Base-by-base conservation (phyloP, 2,113 vertebrate species). In the Gymnocephalus cernua region DNA sequence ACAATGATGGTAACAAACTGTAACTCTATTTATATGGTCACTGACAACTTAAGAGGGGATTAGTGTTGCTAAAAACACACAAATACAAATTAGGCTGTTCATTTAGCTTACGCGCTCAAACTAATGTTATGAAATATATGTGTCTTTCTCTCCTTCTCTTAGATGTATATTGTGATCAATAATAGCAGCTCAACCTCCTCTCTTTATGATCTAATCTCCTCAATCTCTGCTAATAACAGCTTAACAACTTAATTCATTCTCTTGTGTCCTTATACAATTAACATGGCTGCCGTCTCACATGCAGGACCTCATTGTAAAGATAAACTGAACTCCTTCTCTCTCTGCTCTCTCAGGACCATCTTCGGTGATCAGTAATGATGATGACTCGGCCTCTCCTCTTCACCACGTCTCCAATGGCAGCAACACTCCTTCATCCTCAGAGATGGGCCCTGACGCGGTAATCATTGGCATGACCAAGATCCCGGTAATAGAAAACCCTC, bases 391-490 rank as follows among this genome's bases (percentile, higher is more conserved):
- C 58, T 99, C 97, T 87, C 97, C 98, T 21, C 97, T 99, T 67
- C 98, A 99, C 72, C 97, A 99, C 62, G 98, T 99, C 89, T 98
- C 97, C 75, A 98, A 98, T 51, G 98, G 98, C 88, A 99, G 97
- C 86, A 99, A 98, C 88, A 98, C 98, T 6, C 97, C 97, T 0
- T 98, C 97, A 6, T 99, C 97, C 57, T 98, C 97, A 14, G 97
- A 99, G 84, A 97, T 97, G 0, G 98, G 97, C 51, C 96, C 97
- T 0, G 98, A 99, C 1, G 96, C 97, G 1, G 97, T 99, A 64
- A 97, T 99, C 84, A 99, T 99, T 74, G 97, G 97, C 76, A 98
- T 99, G 97, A 99, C 97, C 8, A 98, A 98, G 94, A 99, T 99
- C 89, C 98, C 98, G 0, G 96, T 99, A 76, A 99, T 99, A 23